These are phyloP conservation scores for Cettia cetti DNA, from an alignment of 2,113 vertebrate genomes.

Conservation along the genomic window DNA sequence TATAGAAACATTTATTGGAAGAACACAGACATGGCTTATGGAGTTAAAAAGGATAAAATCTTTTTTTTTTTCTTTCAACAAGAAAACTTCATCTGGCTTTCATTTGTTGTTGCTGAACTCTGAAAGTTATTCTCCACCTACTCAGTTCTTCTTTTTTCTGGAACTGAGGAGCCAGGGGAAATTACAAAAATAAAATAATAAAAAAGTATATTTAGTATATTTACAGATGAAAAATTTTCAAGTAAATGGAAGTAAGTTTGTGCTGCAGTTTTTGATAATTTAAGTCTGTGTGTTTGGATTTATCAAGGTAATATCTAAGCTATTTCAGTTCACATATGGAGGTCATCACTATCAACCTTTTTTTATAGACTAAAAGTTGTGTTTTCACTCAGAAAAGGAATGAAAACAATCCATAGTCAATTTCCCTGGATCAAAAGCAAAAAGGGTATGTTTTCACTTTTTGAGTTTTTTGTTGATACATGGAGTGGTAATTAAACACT, in stretches of 20 bases:
- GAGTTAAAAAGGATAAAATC: neutral
- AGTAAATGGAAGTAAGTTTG: neutral
- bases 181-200: neutral
- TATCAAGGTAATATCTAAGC: neutral
- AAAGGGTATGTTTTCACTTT: neutral
- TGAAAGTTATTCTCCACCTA: conserved; percentile 1
- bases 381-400: neutral
- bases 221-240: neutral
- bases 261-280: neutral
- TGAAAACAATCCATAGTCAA: neutral
- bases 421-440: neutral
- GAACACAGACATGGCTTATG: neutral
- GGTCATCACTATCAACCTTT: neutral
- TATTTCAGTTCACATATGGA: neutral
- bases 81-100: neutral
- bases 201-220: neutral
- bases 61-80: neutral
- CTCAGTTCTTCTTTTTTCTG: neutral
- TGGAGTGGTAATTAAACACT: fast-evolving
- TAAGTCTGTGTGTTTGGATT: neutral
- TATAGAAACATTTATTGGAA: neutral
- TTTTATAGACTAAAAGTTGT: neutral
- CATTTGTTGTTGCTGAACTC: neutral
- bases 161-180: neutral
- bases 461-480: neutral